phyloP scores from a whole-genome alignment of 1,140 invertebrate species.

The Pseudomyrmex pallidus region DNA sequence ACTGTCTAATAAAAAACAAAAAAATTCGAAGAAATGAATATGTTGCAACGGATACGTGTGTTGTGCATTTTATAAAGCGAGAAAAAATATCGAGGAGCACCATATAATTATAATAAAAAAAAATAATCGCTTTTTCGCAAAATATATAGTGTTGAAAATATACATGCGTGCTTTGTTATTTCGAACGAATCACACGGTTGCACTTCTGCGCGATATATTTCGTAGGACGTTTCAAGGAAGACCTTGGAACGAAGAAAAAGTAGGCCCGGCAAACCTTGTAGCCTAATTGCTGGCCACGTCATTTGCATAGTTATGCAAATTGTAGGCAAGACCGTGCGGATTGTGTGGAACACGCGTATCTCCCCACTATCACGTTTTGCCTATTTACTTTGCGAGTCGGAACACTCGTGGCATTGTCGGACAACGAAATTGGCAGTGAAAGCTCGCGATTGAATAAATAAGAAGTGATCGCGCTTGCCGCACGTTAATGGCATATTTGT shows the following conservation, averaged over 20 bases:
- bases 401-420: conserved; percentile 36
- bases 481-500: conserved; percentile 26
- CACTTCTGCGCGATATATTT: conserved; percentile 66
- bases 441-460: conserved; percentile 39
- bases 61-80: too few species aligned
- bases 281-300: conserved; percentile 62
- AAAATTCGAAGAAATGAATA: background rate
- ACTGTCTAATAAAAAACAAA: background rate
- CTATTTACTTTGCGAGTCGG: conserved; percentile 45
- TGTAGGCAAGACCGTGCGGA: conserved; percentile 16
- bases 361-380: conserved; percentile 20
- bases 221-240: conserved; percentile 40
- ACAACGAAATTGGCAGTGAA: conserved; percentile 49
- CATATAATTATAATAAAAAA: background rate
- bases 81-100: too few species aligned
- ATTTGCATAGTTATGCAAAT: conserved; percentile 76
- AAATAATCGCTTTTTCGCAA: background rate
- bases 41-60: background rate
- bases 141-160: background rate
- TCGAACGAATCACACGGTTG: background rate
- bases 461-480: background rate
- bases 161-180: background rate
- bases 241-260: conserved; percentile 45
- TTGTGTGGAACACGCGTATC: conserved; percentile 8
- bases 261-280: conserved; percentile 58